Conservation (phyloP, 92 coral and sea anemone genomes). For the Porites evermanni region DNA sequence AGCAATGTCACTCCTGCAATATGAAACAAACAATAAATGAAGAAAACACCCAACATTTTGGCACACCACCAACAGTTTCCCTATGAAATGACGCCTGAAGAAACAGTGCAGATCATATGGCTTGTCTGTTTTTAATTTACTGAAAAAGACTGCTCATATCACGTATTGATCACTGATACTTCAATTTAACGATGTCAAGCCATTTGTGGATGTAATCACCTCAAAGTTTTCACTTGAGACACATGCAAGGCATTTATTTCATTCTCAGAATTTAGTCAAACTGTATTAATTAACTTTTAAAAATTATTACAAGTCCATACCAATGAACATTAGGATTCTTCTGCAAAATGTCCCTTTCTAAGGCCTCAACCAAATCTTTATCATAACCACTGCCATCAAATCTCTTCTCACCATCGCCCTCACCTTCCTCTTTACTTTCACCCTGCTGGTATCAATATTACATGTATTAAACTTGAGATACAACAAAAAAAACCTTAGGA, state of each 20-base stretch:
- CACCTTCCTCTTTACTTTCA: constrained; percentile 53
- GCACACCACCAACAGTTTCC: background rate
- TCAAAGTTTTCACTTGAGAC: background rate
- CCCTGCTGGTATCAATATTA: constrained; percentile 20
- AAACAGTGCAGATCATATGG: background rate
- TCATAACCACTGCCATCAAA: constrained; percentile 96
- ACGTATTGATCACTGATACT: background rate
- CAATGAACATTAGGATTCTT: constrained; percentile 99
- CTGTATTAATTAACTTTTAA: background rate
- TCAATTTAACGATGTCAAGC: background rate
- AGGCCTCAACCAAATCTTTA: constrained; percentile 95
- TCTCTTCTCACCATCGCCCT: constrained; percentile 90
- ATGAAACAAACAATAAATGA: background rate
- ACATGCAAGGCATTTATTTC: background rate
- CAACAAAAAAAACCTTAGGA: too few species aligned
- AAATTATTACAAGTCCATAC: constrained; percentile 45
- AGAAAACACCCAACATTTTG: background rate
- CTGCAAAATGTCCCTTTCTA: constrained; percentile 95
- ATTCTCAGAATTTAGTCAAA: background rate
- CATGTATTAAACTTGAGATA: too few species aligned
- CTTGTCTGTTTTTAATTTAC: too few species aligned
- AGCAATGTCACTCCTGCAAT: constrained; percentile 90
- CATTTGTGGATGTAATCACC: background rate
- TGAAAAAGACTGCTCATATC: background rate
- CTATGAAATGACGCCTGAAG: too few species aligned